A percentile compares a stretch with the other conserved stretches of the same genome.
These are phyloP conservation scores for Florisuga fusca DNA, from an alignment of 2,797 vertebrate genomes.

Conservation along the genomic window DNA sequence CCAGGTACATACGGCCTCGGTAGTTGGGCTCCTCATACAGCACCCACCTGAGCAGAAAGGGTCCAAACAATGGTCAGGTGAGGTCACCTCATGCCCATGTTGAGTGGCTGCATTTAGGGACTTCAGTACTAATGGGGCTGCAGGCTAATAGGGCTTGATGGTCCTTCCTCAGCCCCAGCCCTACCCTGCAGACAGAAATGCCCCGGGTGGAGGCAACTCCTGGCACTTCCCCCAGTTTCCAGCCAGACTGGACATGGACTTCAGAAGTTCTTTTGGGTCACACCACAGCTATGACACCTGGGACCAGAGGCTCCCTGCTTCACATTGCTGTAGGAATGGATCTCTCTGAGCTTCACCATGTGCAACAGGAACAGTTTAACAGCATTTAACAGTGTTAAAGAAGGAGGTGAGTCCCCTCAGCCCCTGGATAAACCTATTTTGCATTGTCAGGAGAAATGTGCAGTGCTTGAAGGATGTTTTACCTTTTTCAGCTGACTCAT, in stretches of 20 bases:
- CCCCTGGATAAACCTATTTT: neutral
- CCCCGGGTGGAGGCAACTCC: neutral
- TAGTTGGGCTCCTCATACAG: constrained; percentile 95
- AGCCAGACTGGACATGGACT: neutral
- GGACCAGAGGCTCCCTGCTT: neutral
- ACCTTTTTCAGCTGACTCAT: neutral
- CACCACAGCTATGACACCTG: neutral
- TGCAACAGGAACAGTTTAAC: neutral
- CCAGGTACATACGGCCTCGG: constrained; percentile 90
- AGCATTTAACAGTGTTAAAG: neutral
- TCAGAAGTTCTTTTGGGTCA: neutral
- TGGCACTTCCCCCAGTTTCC: fast-evolving
- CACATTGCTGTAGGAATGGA: neutral
- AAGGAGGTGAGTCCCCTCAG: neutral
- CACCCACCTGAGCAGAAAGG: constrained; percentile 85
- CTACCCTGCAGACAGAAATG: fast-evolving
- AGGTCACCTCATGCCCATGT: fast-evolving
- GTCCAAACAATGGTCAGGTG: fast-evolving
- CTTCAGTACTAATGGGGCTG: neutral
- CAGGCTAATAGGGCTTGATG: fast-evolving
- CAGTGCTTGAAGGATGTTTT: neutral
- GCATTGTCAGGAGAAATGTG: neutral
- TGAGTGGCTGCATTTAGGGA: neutral
- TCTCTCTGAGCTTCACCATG: neutral
- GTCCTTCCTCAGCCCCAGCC: fast-evolving